Base-by-base conservation (phyloP, 2,888 invertebrate genomes). In the Cheilosia vulpina region DNA sequence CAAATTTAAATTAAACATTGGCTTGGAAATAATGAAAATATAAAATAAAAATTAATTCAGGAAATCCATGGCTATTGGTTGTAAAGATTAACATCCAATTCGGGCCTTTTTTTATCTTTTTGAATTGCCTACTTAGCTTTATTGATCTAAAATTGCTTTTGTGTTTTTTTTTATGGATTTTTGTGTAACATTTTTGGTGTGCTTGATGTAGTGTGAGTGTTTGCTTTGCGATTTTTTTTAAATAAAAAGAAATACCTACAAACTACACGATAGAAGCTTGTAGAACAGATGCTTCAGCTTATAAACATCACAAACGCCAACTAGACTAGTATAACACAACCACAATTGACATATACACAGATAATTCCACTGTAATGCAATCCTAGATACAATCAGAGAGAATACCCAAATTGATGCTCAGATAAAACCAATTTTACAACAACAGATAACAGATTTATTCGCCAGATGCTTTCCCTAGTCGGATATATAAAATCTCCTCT, bases 121-220 rank as follows among this genome's bases (percentile, higher is more conserved):
- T 60, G 6, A 52, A 43, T 73, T 73, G 19, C 24, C 47, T 62
- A 31, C 38, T 76, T 19, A 55, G 60, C 76, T 81, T 55, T 81
- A 65, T 76, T 43, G 31, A 55, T 15, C 50, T 72, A 62, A n/a
- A 47, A 31, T 80, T 75, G 38, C 60, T 57, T 63, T 68, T 11
- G 53, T 2, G 9, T 31, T 19, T 58, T 34, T 3, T 34, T 38
- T 13, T 38, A 13, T 13, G 13, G 24, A 45, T 24, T 21, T 47
- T 77, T 63, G 53, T 71, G 72, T 73, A 62, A 71, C 55, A 31
- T 63, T 78, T 83, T 68, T 31, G 27, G 79, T 79, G 66, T 83
- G 83, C 83, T 83, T 79, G 71, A 55, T 62, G 82, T 83, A 83
- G 78, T 55, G 45, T 83, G 78, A 55, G 78, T 83, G 72, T 66